Evolutionary conservation across 2,888 invertebrate species (phyloP), one percentile per base, ranked within the genome.

Genomic region (Parnassius glacialis): DNA sequence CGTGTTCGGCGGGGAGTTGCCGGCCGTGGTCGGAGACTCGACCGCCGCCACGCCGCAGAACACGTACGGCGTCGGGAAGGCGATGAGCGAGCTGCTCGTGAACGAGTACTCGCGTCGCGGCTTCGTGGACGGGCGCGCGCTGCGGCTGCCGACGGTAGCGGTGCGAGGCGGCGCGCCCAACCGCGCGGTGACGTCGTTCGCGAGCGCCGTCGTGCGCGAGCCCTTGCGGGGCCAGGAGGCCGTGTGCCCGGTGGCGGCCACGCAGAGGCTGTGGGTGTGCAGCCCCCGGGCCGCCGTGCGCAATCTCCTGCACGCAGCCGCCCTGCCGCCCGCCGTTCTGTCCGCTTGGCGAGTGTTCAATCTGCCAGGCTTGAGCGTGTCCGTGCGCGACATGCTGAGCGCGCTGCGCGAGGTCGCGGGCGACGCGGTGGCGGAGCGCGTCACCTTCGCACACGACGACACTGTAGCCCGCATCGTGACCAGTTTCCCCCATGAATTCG

Each of bases 151-250:
- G 10, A 85, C 88, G 2, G 86, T 90, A 51, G 83, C 80, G 59
- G 85, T 90, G 10, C 78, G 90, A n/a, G 79, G 79, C 0, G 89
- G 89, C 2, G 73, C 70, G 2, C 73, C 90, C 12, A 90, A 90
- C 67, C 72, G 76, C 16, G 90, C 90, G 0, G 81, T 89, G 48
- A 87, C 90, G n/a, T 88, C 88, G 51, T 90, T 83, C 63, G 90
- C 83, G 2, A 88, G 88, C 70, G 86, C 83, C 1, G 72, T 89
- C n/a, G 73, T 90, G 47, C 80, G 90, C 20, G 88, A 88, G 64
- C 87, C 90, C 13, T 70, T 90, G 59, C 74, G 76, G 3, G 86
- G 87, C 2, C 64, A 70, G 41, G 62, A 59, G 41, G 75, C 80
- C 2, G 63, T 71, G 51, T 78, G 83, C 51, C 90, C 90, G 0